Evolutionary conservation across 2,113 vertebrate species (phyloP).

Genomic region (Myanophis thanlyinensis): DNA sequence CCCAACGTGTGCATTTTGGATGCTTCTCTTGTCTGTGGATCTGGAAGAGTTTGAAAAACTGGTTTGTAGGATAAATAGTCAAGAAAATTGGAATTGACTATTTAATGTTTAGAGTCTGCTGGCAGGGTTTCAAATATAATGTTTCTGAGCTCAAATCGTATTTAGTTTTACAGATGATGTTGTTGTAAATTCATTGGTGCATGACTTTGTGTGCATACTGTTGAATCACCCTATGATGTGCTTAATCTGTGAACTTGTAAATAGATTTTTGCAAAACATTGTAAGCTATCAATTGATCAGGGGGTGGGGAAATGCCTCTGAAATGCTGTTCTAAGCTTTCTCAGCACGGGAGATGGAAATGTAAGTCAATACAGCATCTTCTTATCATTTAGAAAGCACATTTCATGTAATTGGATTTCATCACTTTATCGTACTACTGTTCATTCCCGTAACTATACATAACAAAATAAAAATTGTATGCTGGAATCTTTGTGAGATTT

Average conservation of each 20-base stretch:
- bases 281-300: background rate
- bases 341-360: background rate
- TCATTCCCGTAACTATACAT: background rate
- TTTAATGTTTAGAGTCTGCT: background rate
- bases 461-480: background rate
- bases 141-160: background rate
- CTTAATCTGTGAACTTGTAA: background rate
- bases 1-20: background rate
- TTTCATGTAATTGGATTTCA: background rate
- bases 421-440: background rate
- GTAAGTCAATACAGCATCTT: background rate
- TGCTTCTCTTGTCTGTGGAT: background rate
- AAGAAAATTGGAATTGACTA: background rate
- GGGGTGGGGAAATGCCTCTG: background rate
- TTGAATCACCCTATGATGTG: background rate
- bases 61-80: background rate
- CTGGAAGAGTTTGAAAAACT: background rate
- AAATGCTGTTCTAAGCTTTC: background rate
- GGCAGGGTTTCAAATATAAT: background rate
- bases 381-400: background rate
- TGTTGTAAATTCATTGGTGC: background rate
- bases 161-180: background rate
- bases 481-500: background rate
- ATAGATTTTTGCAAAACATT: background rate
- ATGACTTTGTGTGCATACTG: background rate